Base-by-base conservation (phyloP, 2,888 invertebrate species). In the Scaeva pyrastri region DNA sequence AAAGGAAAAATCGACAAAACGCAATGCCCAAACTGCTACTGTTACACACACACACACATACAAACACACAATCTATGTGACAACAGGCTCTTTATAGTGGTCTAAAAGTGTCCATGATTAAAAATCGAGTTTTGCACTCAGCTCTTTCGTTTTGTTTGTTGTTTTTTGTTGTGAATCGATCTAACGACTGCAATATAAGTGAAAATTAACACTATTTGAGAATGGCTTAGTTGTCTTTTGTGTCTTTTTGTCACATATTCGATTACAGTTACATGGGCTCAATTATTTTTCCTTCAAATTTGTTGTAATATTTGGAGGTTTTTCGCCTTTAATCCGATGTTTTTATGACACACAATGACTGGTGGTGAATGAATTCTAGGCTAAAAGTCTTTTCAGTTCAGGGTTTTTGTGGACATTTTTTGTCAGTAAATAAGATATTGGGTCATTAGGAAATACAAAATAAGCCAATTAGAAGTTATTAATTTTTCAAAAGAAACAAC, bases 171-270 rank as follows among this genome's bases (percentile, higher is more conserved):
- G 64, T 11, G 41, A 45, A 77, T 81, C 76, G 55, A 85, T 85
- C 70, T 81, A 62, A 73, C 68, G 56, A 62, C 19, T 8, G 31
- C 73, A 68, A 58, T 77, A 72, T 80, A 52, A 85, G 80, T 55
- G 66, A 81, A 85, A 85, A 85, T 85, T 85, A 80, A 85, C 85
- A 85, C 76, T 68, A 64, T 56, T 55, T 26, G 50, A 52, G 45
- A 71, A 64, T 73, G 60, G 60, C 76, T 31, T 21, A 62, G 70
- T 21, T 60, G 39, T 75, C 66, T 36, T 26, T 19, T 45, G n/a
- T 58, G 58, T 71, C 10, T 55, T 79, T 78, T 84, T 85, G 80
- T 80, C 76, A 48, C 76, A 36, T 43, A 72, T 70, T 68, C n/a
- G 6, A 84, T 64, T 48, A 72, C 72, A 76, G 21, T 60, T 19